Conservation (phyloP, 2,797 vertebrate genomes). For the Phataginus tricuspis region DNA sequence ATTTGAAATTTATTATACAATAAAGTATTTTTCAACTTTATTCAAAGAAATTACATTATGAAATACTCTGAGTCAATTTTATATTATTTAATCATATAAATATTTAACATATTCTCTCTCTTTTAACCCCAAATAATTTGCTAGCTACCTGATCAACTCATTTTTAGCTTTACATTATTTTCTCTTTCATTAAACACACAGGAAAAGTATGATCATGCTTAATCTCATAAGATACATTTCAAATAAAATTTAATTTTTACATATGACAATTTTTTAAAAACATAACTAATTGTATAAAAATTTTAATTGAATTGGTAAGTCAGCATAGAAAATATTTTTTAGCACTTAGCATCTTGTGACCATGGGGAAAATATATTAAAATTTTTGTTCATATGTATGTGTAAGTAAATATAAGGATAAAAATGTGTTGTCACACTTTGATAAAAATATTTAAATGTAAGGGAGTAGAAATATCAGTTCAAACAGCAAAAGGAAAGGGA, state of each 20-base stretch:
- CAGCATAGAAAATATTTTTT: not conserved
- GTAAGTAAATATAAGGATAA: not conserved
- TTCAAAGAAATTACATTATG: not conserved
- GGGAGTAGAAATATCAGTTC: not conserved
- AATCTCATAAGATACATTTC: not conserved
- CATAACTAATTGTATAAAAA: not conserved
- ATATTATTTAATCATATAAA: not conserved
- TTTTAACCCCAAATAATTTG: not conserved
- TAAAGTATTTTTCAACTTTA: not conserved
- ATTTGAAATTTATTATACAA: not conserved
- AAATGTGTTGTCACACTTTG: not conserved
- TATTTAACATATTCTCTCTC: not conserved
- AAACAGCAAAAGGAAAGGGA: not conserved
- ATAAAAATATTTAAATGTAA: slow-evolving; percentile 42
- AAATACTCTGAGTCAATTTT: not conserved
- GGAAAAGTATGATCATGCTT: not conserved
- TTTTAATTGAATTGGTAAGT: not conserved
- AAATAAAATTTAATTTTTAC: not conserved
- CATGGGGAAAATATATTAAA: not conserved
- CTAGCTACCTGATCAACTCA: not conserved
- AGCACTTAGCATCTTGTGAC: not conserved
- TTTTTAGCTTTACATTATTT: not conserved
- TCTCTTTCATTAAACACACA: not conserved
- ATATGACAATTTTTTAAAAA: not conserved
- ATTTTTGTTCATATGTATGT: not conserved